Evolutionary conservation across 2,797 vertebrate genomes (phyloP), one percentile per base, ranked within the genome.

Genomic region (Trematomus bernacchii): DNA sequence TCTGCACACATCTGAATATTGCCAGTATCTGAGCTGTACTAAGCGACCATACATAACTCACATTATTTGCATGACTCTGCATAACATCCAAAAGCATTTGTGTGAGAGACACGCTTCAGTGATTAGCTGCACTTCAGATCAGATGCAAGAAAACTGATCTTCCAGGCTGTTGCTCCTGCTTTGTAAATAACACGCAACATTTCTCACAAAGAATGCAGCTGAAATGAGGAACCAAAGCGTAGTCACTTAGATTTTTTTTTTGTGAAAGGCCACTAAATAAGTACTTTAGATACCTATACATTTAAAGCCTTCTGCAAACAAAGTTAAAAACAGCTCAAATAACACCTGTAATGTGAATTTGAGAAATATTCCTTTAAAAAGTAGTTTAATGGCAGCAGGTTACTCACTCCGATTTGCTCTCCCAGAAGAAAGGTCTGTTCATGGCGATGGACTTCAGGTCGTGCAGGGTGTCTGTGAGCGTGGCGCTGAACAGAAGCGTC

Each of bases 401-500:
- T 2, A 71, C 96, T 95, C 90, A 99, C 98, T 96, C 96, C 0
- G 97, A 94, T 5, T 37, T 90, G 3, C 97, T 96, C 91, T 99
- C 97, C 97, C 97, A 99, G 91, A 97, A 99, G 95, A 97, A 99
- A 0, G 98, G 98, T 43, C 91, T 85, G 92, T 98, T 98, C 85
- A 96, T 93, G 11, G 98, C 97, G 40, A 99, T 94, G 76, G 59
- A 89, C 88, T 96, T 94, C 9, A 99, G 95, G 76, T 97, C 94
- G 4, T 93, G 90, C 70, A 99, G 93, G 0, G 98, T 97, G 85
- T 96, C 96, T 0, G 96, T 99, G 3, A 99, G 95, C 0, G 98
- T 99, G 85, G 98, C 98, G 0, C 98, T 99, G 93, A 99, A 99
- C 2, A 99, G 95, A 80, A 99, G 77, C 0, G 98, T 99, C 84